Conservation (phyloP, 2,888 invertebrate genomes). For the Agrotis exclamationis region DNA sequence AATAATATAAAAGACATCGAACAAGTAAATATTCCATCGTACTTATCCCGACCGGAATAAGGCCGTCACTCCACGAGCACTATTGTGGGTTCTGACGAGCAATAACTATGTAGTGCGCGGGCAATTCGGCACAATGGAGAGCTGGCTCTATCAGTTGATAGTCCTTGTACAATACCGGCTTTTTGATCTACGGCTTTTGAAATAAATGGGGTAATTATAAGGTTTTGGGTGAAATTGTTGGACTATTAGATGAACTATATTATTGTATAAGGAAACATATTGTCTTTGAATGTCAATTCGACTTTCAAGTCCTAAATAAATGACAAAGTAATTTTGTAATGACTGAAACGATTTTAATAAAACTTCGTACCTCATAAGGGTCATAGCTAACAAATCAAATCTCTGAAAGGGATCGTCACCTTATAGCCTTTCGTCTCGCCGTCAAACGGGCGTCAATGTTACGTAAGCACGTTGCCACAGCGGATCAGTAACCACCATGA, state of each 20-base stretch:
- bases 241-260: background rate
- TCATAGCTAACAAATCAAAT: too few species aligned
- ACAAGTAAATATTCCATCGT: background rate
- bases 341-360: too few species aligned
- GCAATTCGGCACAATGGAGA: slow-evolving; percentile 60
- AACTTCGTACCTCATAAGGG: too few species aligned
- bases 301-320: too few species aligned
- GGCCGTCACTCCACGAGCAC: slow-evolving; percentile 54
- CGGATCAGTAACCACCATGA: too few species aligned
- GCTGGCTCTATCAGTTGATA: slow-evolving; percentile 38
- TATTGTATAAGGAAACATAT: background rate
- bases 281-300: too few species aligned
- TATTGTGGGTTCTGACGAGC: slow-evolving; percentile 71
- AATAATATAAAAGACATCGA: background rate
- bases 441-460: too few species aligned
- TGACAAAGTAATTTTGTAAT: too few species aligned
- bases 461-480: too few species aligned
- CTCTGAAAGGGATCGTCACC: too few species aligned
- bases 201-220: slow-evolving; percentile 9
- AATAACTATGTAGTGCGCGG: slow-evolving; percentile 65
- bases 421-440: too few species aligned
- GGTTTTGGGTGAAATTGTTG: background rate
- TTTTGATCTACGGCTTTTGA: slow-evolving; percentile 43
- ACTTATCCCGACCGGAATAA: slow-evolving; percentile 62
- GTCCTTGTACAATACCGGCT: slow-evolving; percentile 30